phyloP scores from a whole-genome alignment of 2,113 vertebrate species.

The Grammomys surdaster region DNA sequence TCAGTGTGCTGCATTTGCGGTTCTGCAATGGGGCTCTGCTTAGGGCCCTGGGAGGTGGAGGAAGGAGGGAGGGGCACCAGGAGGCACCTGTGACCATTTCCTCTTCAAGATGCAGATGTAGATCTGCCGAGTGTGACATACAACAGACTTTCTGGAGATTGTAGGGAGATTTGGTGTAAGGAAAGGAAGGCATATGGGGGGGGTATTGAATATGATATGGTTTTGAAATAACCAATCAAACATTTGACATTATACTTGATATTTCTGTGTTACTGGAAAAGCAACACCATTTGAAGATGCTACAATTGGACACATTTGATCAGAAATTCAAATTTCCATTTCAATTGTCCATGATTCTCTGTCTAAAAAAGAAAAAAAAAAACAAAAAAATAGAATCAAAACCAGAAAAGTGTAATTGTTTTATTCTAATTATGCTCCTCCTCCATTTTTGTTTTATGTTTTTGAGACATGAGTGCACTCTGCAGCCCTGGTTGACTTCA shows the following conservation, averaged over 20 bases:
- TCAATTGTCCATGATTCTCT: not conserved
- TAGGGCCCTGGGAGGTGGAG: not conserved
- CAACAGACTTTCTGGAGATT: not conserved
- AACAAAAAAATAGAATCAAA: not conserved
- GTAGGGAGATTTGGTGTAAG: not conserved
- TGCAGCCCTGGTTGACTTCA: not conserved
- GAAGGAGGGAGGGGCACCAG: not conserved
- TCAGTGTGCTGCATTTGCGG: not conserved
- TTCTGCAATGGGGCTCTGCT: not conserved
- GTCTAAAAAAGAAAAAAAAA: not conserved
- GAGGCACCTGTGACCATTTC: not conserved
- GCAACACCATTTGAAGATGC: not conserved
- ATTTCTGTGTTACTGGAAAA: not conserved
- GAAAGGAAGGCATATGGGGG: not conserved
- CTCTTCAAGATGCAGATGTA: not conserved
- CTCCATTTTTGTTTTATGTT: not conserved
- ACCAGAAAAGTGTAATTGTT: not conserved
- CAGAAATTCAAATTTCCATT: not conserved
- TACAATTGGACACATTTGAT: not conserved
- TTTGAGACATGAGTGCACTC: not conserved
- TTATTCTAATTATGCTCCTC: too few species aligned
- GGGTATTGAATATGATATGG: not conserved
- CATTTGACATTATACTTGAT: not conserved
- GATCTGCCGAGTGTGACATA: not conserved
- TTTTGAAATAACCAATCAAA: not conserved